Evolutionary conservation across 2,797 vertebrate species (phyloP).

Genomic region (Hemibagrus guttatus): DNA sequence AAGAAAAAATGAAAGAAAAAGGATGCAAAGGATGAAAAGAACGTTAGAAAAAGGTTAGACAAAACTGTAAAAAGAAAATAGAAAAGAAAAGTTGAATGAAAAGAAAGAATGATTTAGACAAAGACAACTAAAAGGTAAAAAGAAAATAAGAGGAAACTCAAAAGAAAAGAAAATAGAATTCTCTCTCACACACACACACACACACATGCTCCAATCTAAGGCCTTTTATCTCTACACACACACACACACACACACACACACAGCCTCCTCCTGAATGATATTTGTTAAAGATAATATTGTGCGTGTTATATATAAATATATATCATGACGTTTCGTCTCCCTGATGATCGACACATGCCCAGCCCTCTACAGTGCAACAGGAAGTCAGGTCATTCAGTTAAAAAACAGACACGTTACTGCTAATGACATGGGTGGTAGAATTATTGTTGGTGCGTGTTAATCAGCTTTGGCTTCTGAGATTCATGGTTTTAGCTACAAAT

Average conservation of each 20-base stretch:
- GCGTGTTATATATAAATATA: not conserved
- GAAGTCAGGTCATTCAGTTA: conserved; percentile 80
- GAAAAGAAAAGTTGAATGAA: not conserved
- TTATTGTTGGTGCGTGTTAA: conserved; percentile 81
- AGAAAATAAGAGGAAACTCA: not conserved
- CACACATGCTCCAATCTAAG: conserved; percentile 37
- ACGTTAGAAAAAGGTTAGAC: not conserved
- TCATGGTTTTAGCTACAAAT: conserved; percentile 65
- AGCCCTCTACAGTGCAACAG: conserved; percentile 86
- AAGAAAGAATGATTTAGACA: not conserved
- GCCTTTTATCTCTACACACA: conserved; percentile 42
- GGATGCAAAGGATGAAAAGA: not conserved
- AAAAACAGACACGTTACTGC: conserved; percentile 87
- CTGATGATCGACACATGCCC: conserved; percentile 6
- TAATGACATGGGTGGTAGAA: conserved; percentile 69
- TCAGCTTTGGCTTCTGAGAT: conserved; percentile 87
- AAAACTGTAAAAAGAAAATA: not conserved
- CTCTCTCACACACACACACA: conserved; percentile 69
- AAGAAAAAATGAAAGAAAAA: not conserved
- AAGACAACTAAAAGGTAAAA: not conserved
- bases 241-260: conserved; percentile 67
- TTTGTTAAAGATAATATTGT: not conserved
- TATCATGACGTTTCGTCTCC: not conserved
- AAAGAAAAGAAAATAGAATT: not conserved
- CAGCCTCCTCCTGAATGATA: not conserved